phyloP scores from a whole-genome alignment of 2,113 vertebrate species.

The Macroglossus sobrinus region DNA sequence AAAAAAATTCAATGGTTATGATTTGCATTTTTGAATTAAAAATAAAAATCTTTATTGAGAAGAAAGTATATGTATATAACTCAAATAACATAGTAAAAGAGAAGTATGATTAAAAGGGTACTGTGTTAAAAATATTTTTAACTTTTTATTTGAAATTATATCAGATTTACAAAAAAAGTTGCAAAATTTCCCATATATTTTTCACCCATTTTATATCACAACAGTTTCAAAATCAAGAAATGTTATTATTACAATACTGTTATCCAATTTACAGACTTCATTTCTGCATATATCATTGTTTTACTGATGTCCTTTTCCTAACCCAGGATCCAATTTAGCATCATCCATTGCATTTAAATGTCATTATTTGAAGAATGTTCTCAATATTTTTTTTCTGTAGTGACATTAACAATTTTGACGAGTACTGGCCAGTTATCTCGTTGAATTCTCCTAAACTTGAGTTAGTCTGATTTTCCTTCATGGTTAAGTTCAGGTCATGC shows the following conservation, averaged over 20 bases:
- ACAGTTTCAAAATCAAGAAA: slow-evolving; percentile 17
- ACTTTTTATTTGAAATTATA: neutral
- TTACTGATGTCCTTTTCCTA: neutral
- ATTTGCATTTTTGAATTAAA: neutral
- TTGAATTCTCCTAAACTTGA: neutral
- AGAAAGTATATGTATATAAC: neutral
- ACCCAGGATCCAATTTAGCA: neutral
- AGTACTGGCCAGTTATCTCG: neutral
- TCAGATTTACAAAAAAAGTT: neutral
- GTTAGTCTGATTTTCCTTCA: neutral
- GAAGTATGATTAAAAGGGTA: neutral
- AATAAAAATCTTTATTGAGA: neutral
- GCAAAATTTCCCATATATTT: neutral
- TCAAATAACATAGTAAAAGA: neutral
- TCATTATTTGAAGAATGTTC: neutral
- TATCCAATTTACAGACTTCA: neutral
- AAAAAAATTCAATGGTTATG: neutral
- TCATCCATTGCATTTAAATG: neutral
- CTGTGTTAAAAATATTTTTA: neutral
- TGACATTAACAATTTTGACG: neutral
- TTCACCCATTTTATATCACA: neutral
- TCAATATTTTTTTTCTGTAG: neutral
- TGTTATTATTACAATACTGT: neutral
- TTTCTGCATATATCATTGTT: neutral
- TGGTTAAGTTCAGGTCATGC: neutral